Conservation (phyloP, 2,888 invertebrate species). For the Lasioglossum vierecki region DNA sequence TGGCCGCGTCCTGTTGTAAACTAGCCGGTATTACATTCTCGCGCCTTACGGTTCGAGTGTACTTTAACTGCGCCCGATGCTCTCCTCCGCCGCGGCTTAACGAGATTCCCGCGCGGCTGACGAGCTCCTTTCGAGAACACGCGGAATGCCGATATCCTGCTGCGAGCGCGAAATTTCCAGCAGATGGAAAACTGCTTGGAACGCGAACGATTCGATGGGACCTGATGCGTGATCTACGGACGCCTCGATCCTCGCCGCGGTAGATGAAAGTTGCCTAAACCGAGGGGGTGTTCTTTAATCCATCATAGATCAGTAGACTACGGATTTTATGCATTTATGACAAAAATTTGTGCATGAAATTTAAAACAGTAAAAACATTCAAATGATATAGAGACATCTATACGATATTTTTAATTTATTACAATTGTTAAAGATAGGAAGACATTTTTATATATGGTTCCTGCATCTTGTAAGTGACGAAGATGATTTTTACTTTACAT, state of each 20-base stretch:
- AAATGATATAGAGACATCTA: no score
- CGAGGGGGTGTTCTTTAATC: neutral
- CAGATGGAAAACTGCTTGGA: neutral
- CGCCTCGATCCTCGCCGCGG: neutral
- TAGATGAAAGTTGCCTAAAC: no score
- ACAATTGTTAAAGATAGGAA: no score
- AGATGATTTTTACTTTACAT: no score
- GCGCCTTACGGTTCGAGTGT: slow-evolving; percentile 36
- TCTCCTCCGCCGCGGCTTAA: slow-evolving; percentile 57
- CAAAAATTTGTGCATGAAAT: no score
- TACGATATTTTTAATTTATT: no score
- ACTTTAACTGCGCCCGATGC: slow-evolving; percentile 52
- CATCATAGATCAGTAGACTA: neutral
- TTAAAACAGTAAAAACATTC: no score
- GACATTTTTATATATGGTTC: no score
- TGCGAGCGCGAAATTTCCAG: neutral
- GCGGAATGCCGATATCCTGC: neutral
- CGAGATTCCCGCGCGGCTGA: slow-evolving; percentile 51
- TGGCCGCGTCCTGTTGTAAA: slow-evolving; percentile 57
- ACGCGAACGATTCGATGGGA: neutral
- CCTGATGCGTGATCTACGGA: neutral
- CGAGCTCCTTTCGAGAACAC: slow-evolving; percentile 7
- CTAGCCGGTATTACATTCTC: slow-evolving; percentile 58
- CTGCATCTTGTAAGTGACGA: no score
- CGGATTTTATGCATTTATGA: no score